Evolutionary conservation across 2,888 invertebrate species (phyloP), one percentile per base, ranked within the genome.

Genomic region (Eupithecia pulchellata): DNA sequence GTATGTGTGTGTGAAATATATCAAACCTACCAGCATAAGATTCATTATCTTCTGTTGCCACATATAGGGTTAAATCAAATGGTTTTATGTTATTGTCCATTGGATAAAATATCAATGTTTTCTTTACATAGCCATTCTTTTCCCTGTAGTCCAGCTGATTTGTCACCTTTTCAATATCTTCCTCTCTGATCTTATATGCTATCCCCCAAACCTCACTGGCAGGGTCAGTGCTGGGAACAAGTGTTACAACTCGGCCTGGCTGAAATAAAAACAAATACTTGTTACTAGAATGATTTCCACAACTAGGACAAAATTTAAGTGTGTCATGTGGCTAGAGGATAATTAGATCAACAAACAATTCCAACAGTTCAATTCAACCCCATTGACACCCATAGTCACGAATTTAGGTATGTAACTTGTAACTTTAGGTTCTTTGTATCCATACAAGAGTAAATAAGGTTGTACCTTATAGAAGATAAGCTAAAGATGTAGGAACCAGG

Each of bases 231-330:
- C 96, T 95, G 32, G 96, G 95, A 74, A 99, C 87, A 62, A 99
- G 90, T 0, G 98, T 99, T 0, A 98, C 98, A 29, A 98, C 99
- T 82, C 98, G 93, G 5, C 99, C 99, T 47, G 99, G 98, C 96
- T 97, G 84, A 42, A 73, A 72, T 60, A 1, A 13, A 61, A 55
- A 52, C 20, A 0, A 13, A 25, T 25, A 52, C 0, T 11, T 47
- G 52, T 52, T 52, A 52, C 9, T 20, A 0, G 20, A 20, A 8
- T 47, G n/a, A 20, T 20, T 20, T 47, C 17, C 11, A 0, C 42
- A n/a, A 47, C 9, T 8, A 47, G 20, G 42, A 8, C 0, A 3
- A 8, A n/a, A 5, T 47, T 47, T 20, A 0, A 6, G 20, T 9
- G 11, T 47, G 42, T 42, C n/a, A 8, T 6, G 6, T 5, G n/a